Base-by-base conservation (phyloP, 2,888 invertebrate species). In the Lepeophtheirus nordmannii region DNA sequence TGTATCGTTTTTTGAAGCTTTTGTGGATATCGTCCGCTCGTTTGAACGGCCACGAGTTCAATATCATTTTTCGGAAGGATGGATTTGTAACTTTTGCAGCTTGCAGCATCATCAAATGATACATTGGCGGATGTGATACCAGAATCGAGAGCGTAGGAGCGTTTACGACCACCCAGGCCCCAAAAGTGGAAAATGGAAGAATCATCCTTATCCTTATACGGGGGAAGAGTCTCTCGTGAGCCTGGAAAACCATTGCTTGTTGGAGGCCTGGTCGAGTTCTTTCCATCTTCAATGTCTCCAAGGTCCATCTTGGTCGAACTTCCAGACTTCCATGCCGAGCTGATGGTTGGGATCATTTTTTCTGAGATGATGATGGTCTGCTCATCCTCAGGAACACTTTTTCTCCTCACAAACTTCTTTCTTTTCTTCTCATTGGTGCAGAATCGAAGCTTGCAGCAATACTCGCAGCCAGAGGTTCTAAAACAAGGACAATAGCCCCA, bases 1-100 rank as follows among this genome's bases (percentile, higher is more conserved):
- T 46, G 53, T 1, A 46, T 46, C n/a, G 53, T 46, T 17, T 46
- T 46, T 46, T 46, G 53, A 46, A 46, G 2, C 8, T 46, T 46
- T 14, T 14, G 14, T 14, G 53, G 53, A 46, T 46, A 46, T 14
- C 53, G 53, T n/a, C 53, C 53, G 14, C n/a, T n/a, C n/a, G 53
- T 46, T 46, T 46, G 53, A 46, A 46, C 53, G 8, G 53, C 53
- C 53, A 46, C 53, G 53, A 46, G 53, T 46, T 46, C 53, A 46
- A 46, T 46, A 46, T 46, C 53, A 17, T 46, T 46, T 17, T 46
- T 46, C n/a, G 53, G 53, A 17, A 46, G 14, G 17, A 46, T 46
- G 53, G 53, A 46, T 46, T 46, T 46, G 17, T 46, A 46, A 8
- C 53, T 46, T 46, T 46, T 46, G 17, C 53, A 46, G 53, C 53